These are phyloP conservation scores for Muschampia plurimacula DNA, from an alignment of 2,888 invertebrate genomes.

Conservation along the genomic window DNA sequence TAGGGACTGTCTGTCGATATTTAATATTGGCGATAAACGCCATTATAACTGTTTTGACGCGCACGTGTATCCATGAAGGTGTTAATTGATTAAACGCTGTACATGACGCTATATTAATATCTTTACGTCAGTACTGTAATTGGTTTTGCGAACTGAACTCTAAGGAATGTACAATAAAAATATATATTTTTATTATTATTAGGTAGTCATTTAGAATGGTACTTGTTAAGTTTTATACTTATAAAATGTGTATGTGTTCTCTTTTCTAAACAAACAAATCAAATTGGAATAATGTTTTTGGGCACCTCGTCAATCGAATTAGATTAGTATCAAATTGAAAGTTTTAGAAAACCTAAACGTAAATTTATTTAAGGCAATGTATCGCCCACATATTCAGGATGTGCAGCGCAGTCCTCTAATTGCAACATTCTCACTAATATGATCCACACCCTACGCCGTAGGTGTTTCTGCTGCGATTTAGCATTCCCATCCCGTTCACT, in stretches of 20 bases:
- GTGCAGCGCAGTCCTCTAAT: constrained; percentile 69
- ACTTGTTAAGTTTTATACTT: not conserved
- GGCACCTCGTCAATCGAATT: not conserved
- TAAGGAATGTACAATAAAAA: not conserved
- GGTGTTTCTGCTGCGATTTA: constrained; percentile 52
- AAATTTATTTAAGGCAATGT: not conserved
- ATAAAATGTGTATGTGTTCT: too few relatives aligned
- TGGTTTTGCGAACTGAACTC: constrained; percentile 8
- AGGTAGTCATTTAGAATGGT: not conserved
- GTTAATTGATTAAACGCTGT: constrained; percentile 33
- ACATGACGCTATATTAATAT: constrained; percentile 22
- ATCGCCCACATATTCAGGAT: constrained; percentile 69
- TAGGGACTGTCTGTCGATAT: constrained; percentile 41
- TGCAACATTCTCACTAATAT: constrained; percentile 70
- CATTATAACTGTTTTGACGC: constrained; percentile 29
- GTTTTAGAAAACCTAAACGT: not conserved
- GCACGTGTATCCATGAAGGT: constrained; percentile 10
- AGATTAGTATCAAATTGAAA: not conserved
- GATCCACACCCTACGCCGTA: constrained; percentile 61
- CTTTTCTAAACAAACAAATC: not conserved
- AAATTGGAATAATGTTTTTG: not conserved
- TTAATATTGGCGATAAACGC: constrained; percentile 20
- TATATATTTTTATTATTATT: not conserved
- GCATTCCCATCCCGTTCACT: constrained; percentile 56
- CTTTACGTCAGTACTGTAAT: constrained; percentile 13